Conservation (phyloP, 1,140 invertebrate species). For the Diachasma alloeum region DNA sequence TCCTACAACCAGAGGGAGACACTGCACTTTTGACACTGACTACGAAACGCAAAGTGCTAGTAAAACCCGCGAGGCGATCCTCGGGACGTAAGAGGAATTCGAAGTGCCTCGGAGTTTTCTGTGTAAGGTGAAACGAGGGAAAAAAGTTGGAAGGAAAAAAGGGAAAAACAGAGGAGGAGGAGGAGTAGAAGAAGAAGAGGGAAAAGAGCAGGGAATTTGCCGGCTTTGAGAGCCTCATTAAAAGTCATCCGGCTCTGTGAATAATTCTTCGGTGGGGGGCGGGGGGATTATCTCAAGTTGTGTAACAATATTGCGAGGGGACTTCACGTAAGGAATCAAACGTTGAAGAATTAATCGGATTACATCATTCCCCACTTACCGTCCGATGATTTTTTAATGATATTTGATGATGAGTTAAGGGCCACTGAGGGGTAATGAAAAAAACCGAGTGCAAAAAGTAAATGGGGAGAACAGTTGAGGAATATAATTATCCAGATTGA, state of each 20-base stretch:
- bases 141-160: background rate
- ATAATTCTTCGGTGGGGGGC: background rate
- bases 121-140: background rate
- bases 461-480: too few relatives aligned
- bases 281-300: background rate
- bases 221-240: slow-evolving; percentile 25
- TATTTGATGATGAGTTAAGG: background rate
- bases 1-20: background rate
- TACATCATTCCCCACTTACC: background rate
- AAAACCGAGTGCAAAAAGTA: too few relatives aligned
- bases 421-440: too few relatives aligned
- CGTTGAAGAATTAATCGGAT: background rate
- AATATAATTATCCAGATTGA: too few relatives aligned
- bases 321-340: background rate
- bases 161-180: background rate
- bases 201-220: slow-evolving; percentile 7
- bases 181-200: background rate
- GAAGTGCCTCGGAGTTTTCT: background rate
- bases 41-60: slow-evolving; percentile 25
- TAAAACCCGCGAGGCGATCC: slow-evolving; percentile 24
- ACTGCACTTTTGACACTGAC: slow-evolving; percentile 24
- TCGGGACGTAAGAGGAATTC: slow-evolving; percentile 21
- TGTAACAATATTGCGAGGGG: background rate
- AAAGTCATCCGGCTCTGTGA: slow-evolving; percentile 18
- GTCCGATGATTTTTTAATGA: background rate